Evolutionary conservation across 1,140 invertebrate species (phyloP).

Genomic region (Drosophila tsacasi): DNA sequence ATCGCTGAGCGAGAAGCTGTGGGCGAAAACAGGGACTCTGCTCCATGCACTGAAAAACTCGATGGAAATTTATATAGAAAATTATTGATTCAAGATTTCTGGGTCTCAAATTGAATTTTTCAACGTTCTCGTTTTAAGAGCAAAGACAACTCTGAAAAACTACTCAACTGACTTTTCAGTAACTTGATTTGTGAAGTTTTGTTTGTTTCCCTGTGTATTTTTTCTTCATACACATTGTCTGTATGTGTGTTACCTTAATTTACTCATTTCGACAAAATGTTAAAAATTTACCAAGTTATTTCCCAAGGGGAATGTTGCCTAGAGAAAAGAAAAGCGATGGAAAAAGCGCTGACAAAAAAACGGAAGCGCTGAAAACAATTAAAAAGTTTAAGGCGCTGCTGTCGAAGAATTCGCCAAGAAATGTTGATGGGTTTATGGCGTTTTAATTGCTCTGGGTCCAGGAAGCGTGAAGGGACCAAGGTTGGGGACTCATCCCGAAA

Average conservation of each 20-base stretch:
- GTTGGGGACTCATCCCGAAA: neutral
- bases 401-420: slow-evolving; percentile 63
- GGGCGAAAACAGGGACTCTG: neutral
- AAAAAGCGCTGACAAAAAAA: slow-evolving; percentile 10
- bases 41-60: slow-evolving; percentile 5
- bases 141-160: neutral
- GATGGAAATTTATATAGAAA: neutral
- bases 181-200: neutral
- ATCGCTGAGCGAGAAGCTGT: slow-evolving; percentile 29
- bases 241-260: slow-evolving; percentile 55
- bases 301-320: slow-evolving; percentile 46
- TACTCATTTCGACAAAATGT: slow-evolving; percentile 75
- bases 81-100: neutral
- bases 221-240: slow-evolving; percentile 4
- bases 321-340: slow-evolving; percentile 1
- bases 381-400: slow-evolving; percentile 63
- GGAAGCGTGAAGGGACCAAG: neutral
- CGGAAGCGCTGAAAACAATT: slow-evolving; percentile 65
- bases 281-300: slow-evolving; percentile 76
- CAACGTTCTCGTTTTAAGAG: neutral
- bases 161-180: neutral
- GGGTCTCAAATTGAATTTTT: neutral
- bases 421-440: slow-evolving; percentile 67
- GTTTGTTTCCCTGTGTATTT: neutral
- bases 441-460: slow-evolving; percentile 62